Conservation (phyloP, 1,140 invertebrate genomes). For the Drosophila littoralis region DNA sequence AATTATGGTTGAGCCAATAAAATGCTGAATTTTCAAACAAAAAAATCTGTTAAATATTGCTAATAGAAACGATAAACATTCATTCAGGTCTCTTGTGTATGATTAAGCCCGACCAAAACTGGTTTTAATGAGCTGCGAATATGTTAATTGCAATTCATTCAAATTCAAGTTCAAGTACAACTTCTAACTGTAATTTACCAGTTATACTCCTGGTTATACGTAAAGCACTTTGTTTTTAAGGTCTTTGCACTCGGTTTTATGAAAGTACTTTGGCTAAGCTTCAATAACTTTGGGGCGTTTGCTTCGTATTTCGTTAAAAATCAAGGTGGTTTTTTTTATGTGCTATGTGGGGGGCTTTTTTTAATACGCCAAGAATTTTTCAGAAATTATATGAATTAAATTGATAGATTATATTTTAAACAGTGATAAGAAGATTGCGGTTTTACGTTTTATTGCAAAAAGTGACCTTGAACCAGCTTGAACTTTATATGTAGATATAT, state of each 20-base stretch:
- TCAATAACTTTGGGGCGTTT: conserved; percentile 24
- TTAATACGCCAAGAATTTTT: background rate
- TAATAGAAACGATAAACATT: conserved; percentile 19
- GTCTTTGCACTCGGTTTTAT: conserved; percentile 41
- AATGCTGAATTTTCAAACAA: background rate
- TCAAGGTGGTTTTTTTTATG: conserved; percentile 38
- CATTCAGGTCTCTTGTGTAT: background rate
- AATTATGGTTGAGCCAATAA: conserved; percentile 12
- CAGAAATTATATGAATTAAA: background rate
- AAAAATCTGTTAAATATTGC: conserved; percentile 28
- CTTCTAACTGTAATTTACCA: conserved; percentile 21
- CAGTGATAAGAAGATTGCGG: too few relatives aligned
- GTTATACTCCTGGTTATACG: background rate
- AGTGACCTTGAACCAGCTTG: too few relatives aligned
- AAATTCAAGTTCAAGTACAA: conserved; percentile 39
- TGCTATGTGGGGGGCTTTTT: conserved; percentile 7
- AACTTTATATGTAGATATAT: too few relatives aligned
- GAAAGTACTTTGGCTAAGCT: conserved; percentile 11
- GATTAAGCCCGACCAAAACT: conserved; percentile 13
- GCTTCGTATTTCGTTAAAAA: background rate
- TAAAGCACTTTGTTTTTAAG: conserved; percentile 8
- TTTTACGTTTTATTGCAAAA: too few relatives aligned
- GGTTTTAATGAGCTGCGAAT: conserved; percentile 31
- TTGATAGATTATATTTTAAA: too few relatives aligned
- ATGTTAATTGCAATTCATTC: conserved; percentile 3